phyloP scores from a whole-genome alignment of 2,888 invertebrate species.

The Platerodrilus igneus region DNA sequence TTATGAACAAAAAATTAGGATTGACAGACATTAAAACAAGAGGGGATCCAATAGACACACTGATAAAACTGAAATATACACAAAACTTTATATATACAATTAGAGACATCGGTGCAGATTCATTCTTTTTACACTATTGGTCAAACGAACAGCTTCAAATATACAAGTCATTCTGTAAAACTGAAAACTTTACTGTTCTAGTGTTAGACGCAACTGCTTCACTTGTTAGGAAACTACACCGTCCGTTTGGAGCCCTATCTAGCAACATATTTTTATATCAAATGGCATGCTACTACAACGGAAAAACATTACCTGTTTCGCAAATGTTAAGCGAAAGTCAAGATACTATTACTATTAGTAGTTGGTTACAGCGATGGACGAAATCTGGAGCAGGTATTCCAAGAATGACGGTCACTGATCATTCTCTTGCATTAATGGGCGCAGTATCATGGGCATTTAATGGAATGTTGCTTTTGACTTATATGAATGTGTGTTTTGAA shows the following conservation, averaged over 20 bases:
- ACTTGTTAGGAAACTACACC: conserved; percentile 11
- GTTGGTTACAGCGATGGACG: conserved; percentile 13
- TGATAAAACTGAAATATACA: no score
- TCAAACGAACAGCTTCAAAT: conserved; percentile 8
- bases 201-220: conserved; percentile 13
- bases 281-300: conserved; percentile 8
- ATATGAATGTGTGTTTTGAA: no score
- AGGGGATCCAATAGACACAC: no score
- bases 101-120: no score
- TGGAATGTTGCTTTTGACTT: no score
- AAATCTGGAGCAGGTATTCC: conserved; percentile 12
- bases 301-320: conserved; percentile 12
- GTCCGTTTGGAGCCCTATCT: conserved; percentile 5
- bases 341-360: conserved; percentile 10
- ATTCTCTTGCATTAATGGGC: conserved; percentile 13
- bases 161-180: conserved; percentile 10
- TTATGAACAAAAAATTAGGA: no score
- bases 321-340: conserved; percentile 16
- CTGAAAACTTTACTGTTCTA: neutral
- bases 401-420: conserved; percentile 11
- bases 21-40: no score
- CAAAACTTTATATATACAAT: no score
- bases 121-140: conserved; percentile 14
- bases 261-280: conserved; percentile 14
- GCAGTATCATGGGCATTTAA: conserved; percentile 11